Conservation (phyloP, 2,797 vertebrate genomes). For the Centropyge bicolor region DNA sequence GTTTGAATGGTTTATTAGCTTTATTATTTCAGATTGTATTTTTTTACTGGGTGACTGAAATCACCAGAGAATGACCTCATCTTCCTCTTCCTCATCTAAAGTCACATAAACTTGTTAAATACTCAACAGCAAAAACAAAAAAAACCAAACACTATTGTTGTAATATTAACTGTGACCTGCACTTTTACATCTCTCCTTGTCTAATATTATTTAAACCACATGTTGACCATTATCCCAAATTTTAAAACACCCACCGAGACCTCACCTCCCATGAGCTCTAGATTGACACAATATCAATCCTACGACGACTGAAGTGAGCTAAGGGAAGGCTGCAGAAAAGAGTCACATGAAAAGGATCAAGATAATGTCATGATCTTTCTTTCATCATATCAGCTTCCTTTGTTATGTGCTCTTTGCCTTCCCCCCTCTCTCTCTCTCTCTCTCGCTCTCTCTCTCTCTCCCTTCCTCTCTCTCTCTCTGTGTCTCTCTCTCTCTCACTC, state of each 20-base stretch:
- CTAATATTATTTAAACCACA: not conserved
- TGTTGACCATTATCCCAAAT: not conserved
- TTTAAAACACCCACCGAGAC: conserved; percentile 26
- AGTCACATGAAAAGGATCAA: conserved; percentile 67
- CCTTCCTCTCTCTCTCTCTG: conserved; percentile 30
- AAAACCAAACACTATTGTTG: not conserved
- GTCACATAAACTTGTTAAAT: not conserved
- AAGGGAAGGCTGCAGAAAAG: conserved; percentile 50
- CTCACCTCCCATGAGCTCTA: conserved; percentile 7
- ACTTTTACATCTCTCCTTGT: not conserved
- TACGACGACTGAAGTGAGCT: conserved; percentile 1
- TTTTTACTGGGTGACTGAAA: not conserved
- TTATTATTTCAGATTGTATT: not conserved
- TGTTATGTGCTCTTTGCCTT: conserved; percentile 59
- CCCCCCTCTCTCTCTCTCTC: conserved; percentile 20
- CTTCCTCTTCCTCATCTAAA: no score
- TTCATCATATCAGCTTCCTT: conserved; percentile 69
- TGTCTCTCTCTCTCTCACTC: conserved; percentile 48
- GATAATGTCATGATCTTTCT: conserved; percentile 76
- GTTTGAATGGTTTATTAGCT: not conserved
- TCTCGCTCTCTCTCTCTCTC: conserved; percentile 54
- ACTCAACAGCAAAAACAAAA: no score
- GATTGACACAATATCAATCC: conserved; percentile 39
- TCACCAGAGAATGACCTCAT: not conserved
- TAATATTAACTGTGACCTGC: not conserved